Evolutionary conservation across 1,140 invertebrate genomes (phyloP).

Genomic region (Thereuonema tuberculata): DNA sequence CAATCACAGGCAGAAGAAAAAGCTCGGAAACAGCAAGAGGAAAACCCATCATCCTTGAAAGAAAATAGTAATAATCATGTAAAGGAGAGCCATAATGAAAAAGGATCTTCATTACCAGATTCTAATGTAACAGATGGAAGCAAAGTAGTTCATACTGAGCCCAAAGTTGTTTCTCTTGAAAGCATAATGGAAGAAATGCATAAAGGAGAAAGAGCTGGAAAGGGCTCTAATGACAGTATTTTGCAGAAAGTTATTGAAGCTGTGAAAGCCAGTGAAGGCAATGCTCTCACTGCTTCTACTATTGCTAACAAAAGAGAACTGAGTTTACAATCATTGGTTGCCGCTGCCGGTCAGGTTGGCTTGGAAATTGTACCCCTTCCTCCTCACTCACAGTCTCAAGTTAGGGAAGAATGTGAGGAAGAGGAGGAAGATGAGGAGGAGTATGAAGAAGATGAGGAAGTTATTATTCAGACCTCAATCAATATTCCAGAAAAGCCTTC

Average conservation of each 20-base stretch:
- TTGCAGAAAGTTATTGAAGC: slow-evolving; percentile 1
- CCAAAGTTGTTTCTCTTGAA: background rate
- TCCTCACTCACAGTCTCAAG: too few species aligned
- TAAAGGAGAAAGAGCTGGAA: background rate
- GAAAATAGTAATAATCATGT: background rate
- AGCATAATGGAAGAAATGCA: slow-evolving; percentile 8
- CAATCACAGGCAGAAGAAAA: slow-evolving; percentile 30
- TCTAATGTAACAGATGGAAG: background rate
- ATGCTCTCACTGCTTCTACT: background rate
- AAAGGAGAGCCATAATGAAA: background rate
- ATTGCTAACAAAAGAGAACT: background rate
- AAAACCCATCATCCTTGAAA: slow-evolving; percentile 15
- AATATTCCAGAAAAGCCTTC: too few species aligned
- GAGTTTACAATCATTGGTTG: slow-evolving; percentile 11
- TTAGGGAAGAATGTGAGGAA: too few species aligned
- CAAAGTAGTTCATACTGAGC: too few species aligned
- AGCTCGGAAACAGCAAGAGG: slow-evolving; percentile 34
- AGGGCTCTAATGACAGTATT: background rate
- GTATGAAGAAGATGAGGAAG: too few species aligned
- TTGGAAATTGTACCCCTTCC: background rate
- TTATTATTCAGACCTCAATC: too few species aligned
- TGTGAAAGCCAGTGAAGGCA: background rate
- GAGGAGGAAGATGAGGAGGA: too few species aligned
- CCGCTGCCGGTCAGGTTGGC: background rate
- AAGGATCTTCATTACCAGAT: background rate